Evolutionary conservation across 30 jellyfish, hydroid and myxozoan genomes (phyloP), one percentile per base, ranked within the genome.

Genomic region (Sanderia malayensis): DNA sequence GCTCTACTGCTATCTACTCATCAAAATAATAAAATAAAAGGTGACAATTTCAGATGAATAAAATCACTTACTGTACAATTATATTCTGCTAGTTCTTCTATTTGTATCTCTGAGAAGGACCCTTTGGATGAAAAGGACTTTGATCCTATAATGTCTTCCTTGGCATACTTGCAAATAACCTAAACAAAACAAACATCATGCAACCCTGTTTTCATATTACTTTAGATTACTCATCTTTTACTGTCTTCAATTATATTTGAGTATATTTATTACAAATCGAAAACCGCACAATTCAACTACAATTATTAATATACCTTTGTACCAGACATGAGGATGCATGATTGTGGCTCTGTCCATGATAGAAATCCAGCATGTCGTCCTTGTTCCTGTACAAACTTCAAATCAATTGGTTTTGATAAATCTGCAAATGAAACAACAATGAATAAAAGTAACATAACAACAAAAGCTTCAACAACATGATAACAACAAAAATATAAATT

Each of bases 301-400:
- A n/a, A n/a, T n/a, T n/a, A n/a, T n/a, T n/a, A n/a, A n/a, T n/a
- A n/a, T n/a, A n/a, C n/a, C n/a, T n/a, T n/a, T n/a, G n/a, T n/a
- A n/a, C 71, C 25, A 27, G 32, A n/a, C 25, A 31, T 31, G n/a
- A 31, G 71, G n/a, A 20, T 20, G 25, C 71, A 59, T 1, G 20
- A 59, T 27, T 31, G n/a, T 21, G 44, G 21, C 18, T 59, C 71
- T 59, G 31, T 59, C 71, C 71, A 59, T 15, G 47, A 1, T 8
- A 59, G 25, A 59, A 59, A n/a, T 1, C 71, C 71, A n/a, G 37
- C 29, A 59, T 34, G 71, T 25, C 21, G 71, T 17, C 32, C 32
- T n/a, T n/a, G n/a, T 1, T 13, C 71, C 10, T 27, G 71, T 0
- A 20, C 71, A 59, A 59, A 59, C 18, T 31, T 31, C 29, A 59